Evolutionary conservation across 23 tunicate genomes (phyloP).

Genomic region (Ciona savignyi): DNA sequence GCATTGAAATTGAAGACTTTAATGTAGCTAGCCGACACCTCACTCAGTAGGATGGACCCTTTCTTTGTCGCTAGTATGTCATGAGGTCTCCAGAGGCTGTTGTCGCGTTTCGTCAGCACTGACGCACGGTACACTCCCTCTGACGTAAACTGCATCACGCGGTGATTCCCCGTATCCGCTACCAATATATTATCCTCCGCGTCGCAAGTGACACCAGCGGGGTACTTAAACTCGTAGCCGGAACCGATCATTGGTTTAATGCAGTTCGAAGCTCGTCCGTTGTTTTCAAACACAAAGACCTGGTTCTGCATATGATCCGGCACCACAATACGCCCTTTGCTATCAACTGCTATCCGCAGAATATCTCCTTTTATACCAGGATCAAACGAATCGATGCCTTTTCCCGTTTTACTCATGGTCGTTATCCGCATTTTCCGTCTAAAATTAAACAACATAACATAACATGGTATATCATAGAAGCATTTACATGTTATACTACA

Average conservation of each 20-base stretch:
- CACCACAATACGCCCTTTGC: constrained; percentile 36
- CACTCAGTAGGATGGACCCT: constrained; percentile 18
- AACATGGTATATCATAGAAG: neutral
- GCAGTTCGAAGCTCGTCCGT: constrained; percentile 13
- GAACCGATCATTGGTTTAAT: constrained; percentile 30
- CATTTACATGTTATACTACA: neutral
- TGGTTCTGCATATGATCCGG: constrained; percentile 54
- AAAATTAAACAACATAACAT: neutral
- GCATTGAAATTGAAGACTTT: constrained; percentile 21
- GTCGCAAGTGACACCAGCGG: constrained; percentile 67
- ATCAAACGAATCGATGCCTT: constrained; percentile 6
- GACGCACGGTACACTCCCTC: constrained; percentile 34
- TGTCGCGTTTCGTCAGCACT: constrained; percentile 27
- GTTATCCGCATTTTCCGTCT: constrained; percentile 47
- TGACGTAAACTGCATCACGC: constrained; percentile 27
- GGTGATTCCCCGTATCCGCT: constrained; percentile 60
- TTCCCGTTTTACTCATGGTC: constrained; percentile 33
- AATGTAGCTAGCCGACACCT: constrained; percentile 17
- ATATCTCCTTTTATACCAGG: constrained; percentile 31
- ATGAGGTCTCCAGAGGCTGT: constrained; percentile 56
- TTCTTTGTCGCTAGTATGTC: constrained; percentile 35
- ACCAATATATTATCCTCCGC: constrained; percentile 51
- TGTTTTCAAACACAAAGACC: constrained; percentile 25
- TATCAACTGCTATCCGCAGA: constrained; percentile 15
- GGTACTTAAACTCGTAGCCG: constrained; percentile 35